Base-by-base conservation (phyloP, 2,113 vertebrate species). In the Plecturocebus donacophilus region DNA sequence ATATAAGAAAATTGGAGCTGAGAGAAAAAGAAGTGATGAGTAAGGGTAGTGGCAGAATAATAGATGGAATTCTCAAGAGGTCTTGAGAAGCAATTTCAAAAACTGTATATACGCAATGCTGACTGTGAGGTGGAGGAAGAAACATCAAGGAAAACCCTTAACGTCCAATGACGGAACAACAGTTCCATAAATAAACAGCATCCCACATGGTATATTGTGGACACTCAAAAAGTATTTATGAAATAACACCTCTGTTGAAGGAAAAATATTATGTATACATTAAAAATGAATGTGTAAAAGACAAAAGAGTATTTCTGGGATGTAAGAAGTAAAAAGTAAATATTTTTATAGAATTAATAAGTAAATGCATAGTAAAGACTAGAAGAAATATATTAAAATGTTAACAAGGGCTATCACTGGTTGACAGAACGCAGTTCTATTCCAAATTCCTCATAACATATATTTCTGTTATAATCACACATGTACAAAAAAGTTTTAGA, bases 391-490 rank as follows among this genome's bases (percentile, higher is more conserved):
- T 42, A 90, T 61, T 71, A 90, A 91, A 90, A 95, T 71, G 68
- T n/a, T 85, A 93, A 90, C 11, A 82, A 90, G 40, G 68, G 3
- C 90, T 68, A 96, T 64, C 64, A 93, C 7, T 90, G 35, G 7
- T 75, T 82, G 16, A 75, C 1, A 87, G 16, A 32, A 93, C 25
- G 17, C 40, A 17, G 85, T 54, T 95, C 64, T 91, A 71, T 87
- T 92, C 42, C 49, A n/a, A 92, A 66, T 90, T 87, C 45, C 35
- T 93, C 84, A 86, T 7, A 82, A 58, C 27, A 25, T 58, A 66
- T 66, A 68, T 77, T 96, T 95, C 73, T 92, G 80, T 94, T 77
- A 86, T 85, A 70, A 94, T 77, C 35, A 96, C 2, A 66, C n/a
- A 76, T 7, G 10, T 25, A 93, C 16, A 82, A 38, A 92, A 77